Evolutionary conservation across 2,888 invertebrate species (phyloP).

Genomic region (Nipponacmea schrenckii): DNA sequence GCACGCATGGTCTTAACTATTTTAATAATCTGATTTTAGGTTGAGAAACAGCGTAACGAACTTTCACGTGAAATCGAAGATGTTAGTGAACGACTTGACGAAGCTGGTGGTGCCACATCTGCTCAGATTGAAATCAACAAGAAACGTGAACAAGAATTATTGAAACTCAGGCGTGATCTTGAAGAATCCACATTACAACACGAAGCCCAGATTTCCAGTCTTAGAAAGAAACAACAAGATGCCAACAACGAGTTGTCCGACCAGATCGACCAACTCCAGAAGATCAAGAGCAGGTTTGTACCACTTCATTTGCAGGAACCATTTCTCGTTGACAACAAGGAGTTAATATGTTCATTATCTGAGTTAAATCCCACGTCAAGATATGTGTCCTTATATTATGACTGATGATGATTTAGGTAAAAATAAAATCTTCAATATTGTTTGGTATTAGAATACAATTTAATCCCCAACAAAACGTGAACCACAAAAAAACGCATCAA

Average conservation of each 20-base stretch:
- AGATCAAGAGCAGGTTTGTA: slow-evolving; percentile 95
- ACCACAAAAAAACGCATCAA: too few relatives aligned
- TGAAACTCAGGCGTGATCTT: slow-evolving; percentile 95
- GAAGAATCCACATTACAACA: slow-evolving; percentile 99
- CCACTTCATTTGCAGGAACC: too few relatives aligned
- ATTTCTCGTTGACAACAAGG: too few relatives aligned
- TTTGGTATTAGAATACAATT: too few relatives aligned
- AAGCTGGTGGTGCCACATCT: slow-evolving; percentile 98
- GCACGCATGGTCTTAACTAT: too few relatives aligned
- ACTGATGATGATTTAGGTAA: background rate
- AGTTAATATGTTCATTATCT: too few relatives aligned
- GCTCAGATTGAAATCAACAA: slow-evolving; percentile 98
- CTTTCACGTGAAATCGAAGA: slow-evolving; percentile 97
- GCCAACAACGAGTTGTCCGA: slow-evolving; percentile 99
- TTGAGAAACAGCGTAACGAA: slow-evolving; percentile 98
- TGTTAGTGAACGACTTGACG: slow-evolving; percentile 75
- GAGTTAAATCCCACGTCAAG: too few relatives aligned
- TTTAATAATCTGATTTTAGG: slow-evolving; percentile 68
- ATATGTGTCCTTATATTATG: too few relatives aligned
- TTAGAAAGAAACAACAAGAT: slow-evolving; percentile 99
- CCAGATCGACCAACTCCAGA: slow-evolving; percentile 99
- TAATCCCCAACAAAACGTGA: too few relatives aligned
- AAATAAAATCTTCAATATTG: too few relatives aligned
- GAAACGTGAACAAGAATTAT: slow-evolving; percentile 98
- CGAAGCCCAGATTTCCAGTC: slow-evolving; percentile 93